phyloP scores from a whole-genome alignment of 1,140 invertebrate genomes.

The Zaprionus kolodkinae region DNA sequence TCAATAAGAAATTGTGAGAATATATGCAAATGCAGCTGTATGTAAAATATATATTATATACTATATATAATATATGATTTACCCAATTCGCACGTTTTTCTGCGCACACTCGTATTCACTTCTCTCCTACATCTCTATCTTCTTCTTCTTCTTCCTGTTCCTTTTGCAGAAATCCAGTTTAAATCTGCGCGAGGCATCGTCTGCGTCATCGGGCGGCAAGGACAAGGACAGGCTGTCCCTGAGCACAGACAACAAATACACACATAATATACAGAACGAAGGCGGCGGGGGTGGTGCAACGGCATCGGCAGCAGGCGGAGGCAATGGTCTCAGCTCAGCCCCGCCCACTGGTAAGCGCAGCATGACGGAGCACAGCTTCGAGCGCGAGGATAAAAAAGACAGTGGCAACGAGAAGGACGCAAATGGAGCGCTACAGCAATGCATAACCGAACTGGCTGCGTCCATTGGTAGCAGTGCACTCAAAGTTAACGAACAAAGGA shows the following conservation, averaged over 20 bases:
- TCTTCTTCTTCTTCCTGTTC: not conserved
- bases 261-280: constrained; percentile 60
- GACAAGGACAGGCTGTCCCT: constrained; percentile 79
- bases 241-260: constrained; percentile 81
- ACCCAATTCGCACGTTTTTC: not conserved
- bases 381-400: constrained; percentile 79
- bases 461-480: constrained; percentile 57
- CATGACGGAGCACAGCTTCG: constrained; percentile 68
- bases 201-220: constrained; percentile 51
- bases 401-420: constrained; percentile 78
- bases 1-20: too few relatives aligned
- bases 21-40: too few relatives aligned
- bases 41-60: too few relatives aligned
- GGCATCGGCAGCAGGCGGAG: constrained; percentile 5
- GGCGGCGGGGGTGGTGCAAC: constrained; percentile 25
- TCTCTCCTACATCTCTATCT: too few relatives aligned
- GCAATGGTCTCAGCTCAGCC: constrained; percentile 56
- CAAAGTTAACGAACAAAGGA: constrained; percentile 65
- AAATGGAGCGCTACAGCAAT: constrained; percentile 85
- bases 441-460: constrained; percentile 88
- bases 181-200: constrained; percentile 75
- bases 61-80: not conserved
- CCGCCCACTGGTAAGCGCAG: constrained; percentile 53
- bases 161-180: constrained; percentile 77
- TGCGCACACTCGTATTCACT: constrained; percentile 1